phyloP scores from a whole-genome alignment of 2,113 vertebrate genomes.

The Salvelinus namaycush region DNA sequence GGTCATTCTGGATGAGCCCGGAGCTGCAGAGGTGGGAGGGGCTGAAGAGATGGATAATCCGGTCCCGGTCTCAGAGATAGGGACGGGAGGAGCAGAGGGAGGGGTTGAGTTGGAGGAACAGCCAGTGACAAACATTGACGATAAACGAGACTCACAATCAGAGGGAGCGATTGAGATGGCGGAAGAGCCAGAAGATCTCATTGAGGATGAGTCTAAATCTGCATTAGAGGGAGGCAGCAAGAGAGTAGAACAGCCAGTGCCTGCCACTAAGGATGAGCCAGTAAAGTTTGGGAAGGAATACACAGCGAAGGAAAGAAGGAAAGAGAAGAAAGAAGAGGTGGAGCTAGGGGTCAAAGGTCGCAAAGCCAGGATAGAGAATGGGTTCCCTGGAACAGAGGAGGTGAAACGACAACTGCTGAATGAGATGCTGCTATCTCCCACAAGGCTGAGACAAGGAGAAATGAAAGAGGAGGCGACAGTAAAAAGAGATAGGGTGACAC shows the following conservation, averaged over 20 bases:
- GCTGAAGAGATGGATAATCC: conserved; percentile 12
- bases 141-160: not conserved
- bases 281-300: not conserved
- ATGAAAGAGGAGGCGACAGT: not conserved
- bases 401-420: not conserved
- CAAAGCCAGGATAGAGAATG: conserved; percentile 24
- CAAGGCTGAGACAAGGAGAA: not conserved
- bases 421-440: not conserved
- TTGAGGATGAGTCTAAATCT: conserved; percentile 38
- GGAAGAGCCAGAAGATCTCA: conserved; percentile 41
- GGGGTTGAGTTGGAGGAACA: conserved; percentile 6
- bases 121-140: not conserved
- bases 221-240: not conserved
- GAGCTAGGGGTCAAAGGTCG: conserved; percentile 11
- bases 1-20: not conserved
- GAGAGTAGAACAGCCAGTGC: not conserved
- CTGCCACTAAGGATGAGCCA: conserved; percentile 14
- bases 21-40: not conserved
- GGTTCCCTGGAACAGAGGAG: not conserved
- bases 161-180: conserved; percentile 28
- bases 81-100: not conserved
- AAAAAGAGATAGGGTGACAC: conserved; percentile 1
- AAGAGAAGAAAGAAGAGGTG: conserved; percentile 1
- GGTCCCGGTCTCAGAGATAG: not conserved
- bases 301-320: not conserved